A percentile compares a stretch with the other conserved stretches of the same genome.
phyloP scores from a whole-genome alignment of 2,113 vertebrate species.

The Petroica traversi region DNA sequence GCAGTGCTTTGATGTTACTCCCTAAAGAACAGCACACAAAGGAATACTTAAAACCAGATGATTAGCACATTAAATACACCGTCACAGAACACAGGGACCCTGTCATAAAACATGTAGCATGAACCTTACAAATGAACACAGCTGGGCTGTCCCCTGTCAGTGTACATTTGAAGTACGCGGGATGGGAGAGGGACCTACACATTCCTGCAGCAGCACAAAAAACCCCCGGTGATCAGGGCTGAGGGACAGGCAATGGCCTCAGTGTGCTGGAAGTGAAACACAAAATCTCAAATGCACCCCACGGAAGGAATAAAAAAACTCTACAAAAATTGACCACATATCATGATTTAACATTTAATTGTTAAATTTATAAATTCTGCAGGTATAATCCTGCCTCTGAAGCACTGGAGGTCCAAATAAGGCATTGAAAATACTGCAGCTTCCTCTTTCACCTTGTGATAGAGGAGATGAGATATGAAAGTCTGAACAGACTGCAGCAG shows the following conservation, averaged over 20 bases:
- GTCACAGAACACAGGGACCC: neutral
- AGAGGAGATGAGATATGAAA: neutral
- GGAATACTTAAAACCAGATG: neutral
- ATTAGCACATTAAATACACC: neutral
- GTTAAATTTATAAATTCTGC: neutral
- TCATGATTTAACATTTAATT: neutral
- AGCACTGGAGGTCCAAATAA: neutral
- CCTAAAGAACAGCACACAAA: neutral
- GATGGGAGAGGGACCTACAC: neutral
- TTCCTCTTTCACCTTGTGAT: neutral
- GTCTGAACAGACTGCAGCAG: neutral
- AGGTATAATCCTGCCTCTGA: neutral
- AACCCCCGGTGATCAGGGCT: accelerated
- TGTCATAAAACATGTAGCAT: neutral
- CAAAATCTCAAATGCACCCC: neutral
- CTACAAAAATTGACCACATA: neutral
- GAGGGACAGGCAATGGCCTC: neutral
- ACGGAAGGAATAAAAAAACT: neutral
- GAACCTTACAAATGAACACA: neutral
- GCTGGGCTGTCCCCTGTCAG: neutral
- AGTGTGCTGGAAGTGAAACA: neutral
- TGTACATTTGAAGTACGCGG: accelerated
- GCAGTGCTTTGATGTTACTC: neutral
- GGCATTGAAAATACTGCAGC: neutral
- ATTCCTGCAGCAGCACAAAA: neutral